These are phyloP conservation scores for Rhinolophus sinicus DNA, from an alignment of 2,113 vertebrate species.

Conservation along the genomic window DNA sequence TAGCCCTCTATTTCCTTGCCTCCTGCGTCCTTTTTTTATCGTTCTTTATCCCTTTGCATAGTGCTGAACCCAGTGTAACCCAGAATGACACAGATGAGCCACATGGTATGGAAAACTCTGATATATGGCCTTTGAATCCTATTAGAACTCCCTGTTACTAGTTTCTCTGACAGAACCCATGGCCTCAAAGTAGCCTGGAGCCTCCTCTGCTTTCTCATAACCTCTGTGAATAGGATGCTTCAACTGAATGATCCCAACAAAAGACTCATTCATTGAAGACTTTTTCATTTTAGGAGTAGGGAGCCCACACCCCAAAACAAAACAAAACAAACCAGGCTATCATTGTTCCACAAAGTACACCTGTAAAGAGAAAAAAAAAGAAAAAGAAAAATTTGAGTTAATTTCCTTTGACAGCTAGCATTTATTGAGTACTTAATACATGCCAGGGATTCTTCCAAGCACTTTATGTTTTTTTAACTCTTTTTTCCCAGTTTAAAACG, in stretches of 20 bases:
- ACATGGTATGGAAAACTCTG: background rate
- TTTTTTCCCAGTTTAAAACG: background rate
- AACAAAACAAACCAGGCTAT: background rate
- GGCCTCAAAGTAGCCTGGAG: background rate
- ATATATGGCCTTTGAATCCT: background rate
- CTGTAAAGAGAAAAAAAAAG: background rate
- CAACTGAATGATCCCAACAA: background rate
- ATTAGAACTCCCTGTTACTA: background rate
- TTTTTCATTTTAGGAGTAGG: background rate
- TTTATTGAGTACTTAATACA: background rate
- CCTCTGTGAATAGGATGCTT: background rate
- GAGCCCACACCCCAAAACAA: background rate
- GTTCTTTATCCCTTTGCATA: background rate
- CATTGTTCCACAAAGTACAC: background rate
- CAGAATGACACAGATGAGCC: conserved; percentile 21
- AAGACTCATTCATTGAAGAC: background rate
- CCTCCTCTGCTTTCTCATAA: background rate
- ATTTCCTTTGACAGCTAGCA: background rate
- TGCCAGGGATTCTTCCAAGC: background rate
- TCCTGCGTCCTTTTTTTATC: background rate
- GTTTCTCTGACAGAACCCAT: background rate
- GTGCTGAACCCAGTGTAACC: background rate
- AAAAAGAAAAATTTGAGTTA: background rate
- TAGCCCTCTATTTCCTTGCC: background rate
- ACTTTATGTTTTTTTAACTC: background rate